Conservation (phyloP, 1,140 invertebrate genomes). For the Aphelenchoides fujianensis region DNA sequence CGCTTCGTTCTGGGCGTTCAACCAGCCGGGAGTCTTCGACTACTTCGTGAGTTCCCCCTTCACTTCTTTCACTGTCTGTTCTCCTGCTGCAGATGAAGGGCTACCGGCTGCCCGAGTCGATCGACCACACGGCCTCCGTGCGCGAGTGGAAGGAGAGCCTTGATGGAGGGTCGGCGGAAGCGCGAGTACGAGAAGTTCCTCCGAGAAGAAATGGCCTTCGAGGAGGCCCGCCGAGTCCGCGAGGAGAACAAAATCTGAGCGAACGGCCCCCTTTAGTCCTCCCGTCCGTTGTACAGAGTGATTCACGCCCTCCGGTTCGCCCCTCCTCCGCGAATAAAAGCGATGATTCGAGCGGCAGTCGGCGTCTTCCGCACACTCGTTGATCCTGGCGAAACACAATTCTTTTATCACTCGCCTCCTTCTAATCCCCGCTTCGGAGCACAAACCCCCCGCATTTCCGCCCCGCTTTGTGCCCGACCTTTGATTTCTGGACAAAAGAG, state of each 20-base stretch:
- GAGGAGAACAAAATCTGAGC: constrained; percentile 22
- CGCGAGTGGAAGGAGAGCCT: constrained; percentile 41
- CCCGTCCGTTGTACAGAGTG: neutral
- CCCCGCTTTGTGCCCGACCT: too few species aligned
- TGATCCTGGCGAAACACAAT: too few species aligned
- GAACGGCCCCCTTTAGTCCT: neutral
- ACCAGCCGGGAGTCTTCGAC: constrained; percentile 56
- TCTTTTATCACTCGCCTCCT: too few species aligned
- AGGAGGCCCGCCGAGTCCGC: constrained; percentile 41
- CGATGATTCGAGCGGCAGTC: too few species aligned
- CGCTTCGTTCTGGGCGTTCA: constrained; percentile 59
- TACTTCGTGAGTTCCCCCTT: constrained; percentile 49
- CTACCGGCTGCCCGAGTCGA: constrained; percentile 42
- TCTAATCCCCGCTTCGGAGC: too few species aligned
- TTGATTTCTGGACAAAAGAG: too few species aligned
- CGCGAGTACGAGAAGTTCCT: constrained; percentile 50
- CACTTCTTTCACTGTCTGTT: neutral
- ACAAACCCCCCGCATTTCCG: too few species aligned
- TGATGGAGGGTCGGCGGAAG: constrained; percentile 35
- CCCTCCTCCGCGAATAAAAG: neutral
- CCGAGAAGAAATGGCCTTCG: constrained; percentile 52
- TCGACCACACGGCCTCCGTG: constrained; percentile 34
- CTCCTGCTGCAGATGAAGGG: constrained; percentile 41
- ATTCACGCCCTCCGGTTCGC: constrained; percentile 9
- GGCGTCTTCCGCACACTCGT: too few species aligned